These are phyloP conservation scores for Campopleginae sp. DNA, from an alignment of 2,888 invertebrate species.

Conservation along the genomic window DNA sequence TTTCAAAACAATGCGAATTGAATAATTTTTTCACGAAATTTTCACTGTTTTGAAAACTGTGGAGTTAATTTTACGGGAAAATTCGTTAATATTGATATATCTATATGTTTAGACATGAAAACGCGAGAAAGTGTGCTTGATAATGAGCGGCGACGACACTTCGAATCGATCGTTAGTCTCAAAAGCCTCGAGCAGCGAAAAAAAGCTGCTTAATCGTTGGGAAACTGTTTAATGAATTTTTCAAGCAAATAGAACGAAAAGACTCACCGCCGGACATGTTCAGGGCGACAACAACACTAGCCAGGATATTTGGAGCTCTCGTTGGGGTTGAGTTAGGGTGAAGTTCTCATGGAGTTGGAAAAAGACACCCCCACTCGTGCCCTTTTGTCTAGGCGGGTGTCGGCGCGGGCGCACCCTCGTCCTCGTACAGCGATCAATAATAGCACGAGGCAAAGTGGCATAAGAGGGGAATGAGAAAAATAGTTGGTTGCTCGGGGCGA, in stretches of 20 bases:
- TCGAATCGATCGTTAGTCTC: background rate
- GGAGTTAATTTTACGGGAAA: background rate
- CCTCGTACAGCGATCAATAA: constrained; percentile 57
- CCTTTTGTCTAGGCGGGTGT: constrained; percentile 10
- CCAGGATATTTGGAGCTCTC: constrained; percentile 65
- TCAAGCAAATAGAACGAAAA: background rate
- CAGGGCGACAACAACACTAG: constrained; percentile 73
- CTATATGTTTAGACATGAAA: background rate
- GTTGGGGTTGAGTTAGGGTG: constrained; percentile 63
- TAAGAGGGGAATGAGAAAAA: constrained; percentile 7
- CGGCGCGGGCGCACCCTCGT: constrained; percentile 60
- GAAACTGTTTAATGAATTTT: background rate
- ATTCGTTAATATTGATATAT: background rate
- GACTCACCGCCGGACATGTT: constrained; percentile 80
- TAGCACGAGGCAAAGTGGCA: constrained; percentile 2
- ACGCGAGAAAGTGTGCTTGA: background rate
- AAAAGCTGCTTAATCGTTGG: background rate
- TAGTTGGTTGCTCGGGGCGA: constrained; percentile 38
- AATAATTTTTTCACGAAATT: background rate
- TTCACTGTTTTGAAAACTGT: background rate
- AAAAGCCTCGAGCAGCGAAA: background rate
- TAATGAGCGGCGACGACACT: background rate
- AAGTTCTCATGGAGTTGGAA: constrained; percentile 26
- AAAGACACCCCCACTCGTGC: constrained; percentile 48
- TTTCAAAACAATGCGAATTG: background rate